Conservation (phyloP, 2,113 vertebrate species). For the Agapornis roseicollis region DNA sequence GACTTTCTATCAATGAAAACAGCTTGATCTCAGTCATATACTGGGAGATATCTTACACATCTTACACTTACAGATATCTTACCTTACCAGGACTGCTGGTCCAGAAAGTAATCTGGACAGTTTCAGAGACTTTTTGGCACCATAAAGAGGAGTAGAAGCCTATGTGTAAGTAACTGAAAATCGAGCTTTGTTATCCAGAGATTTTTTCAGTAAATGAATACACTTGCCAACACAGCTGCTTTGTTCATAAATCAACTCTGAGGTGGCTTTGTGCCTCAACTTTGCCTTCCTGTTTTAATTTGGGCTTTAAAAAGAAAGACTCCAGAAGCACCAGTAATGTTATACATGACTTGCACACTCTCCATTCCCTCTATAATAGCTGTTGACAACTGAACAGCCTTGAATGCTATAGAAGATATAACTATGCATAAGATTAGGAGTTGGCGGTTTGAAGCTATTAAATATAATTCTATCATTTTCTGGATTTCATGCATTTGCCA, state of each 20-base stretch:
- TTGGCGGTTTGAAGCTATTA: background rate
- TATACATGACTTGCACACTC: background rate
- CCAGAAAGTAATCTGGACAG: background rate
- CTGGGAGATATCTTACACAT: too few species aligned
- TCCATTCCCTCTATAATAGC: background rate
- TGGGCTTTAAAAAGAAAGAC: background rate
- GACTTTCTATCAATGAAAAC: background rate
- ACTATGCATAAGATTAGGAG: background rate
- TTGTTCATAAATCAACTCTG: background rate
- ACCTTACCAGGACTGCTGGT: background rate
- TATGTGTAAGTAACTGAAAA: background rate
- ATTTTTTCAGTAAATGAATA: background rate
- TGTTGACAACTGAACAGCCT: background rate
- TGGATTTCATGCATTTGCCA: background rate
- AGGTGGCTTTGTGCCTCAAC: background rate
- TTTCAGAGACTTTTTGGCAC: background rate
- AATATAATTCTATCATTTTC: background rate
- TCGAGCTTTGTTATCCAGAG: background rate
- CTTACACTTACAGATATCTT: background rate
- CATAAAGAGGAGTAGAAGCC: background rate
- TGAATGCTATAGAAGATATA: background rate
- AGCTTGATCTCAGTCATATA: background rate
- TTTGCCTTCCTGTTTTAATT: background rate
- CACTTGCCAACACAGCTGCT: background rate
- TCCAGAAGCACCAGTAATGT: background rate